Evolutionary conservation across 2,113 vertebrate genomes (phyloP), one percentile per base, ranked within the genome.

Genomic region (Pangasianodon gigas): DNA sequence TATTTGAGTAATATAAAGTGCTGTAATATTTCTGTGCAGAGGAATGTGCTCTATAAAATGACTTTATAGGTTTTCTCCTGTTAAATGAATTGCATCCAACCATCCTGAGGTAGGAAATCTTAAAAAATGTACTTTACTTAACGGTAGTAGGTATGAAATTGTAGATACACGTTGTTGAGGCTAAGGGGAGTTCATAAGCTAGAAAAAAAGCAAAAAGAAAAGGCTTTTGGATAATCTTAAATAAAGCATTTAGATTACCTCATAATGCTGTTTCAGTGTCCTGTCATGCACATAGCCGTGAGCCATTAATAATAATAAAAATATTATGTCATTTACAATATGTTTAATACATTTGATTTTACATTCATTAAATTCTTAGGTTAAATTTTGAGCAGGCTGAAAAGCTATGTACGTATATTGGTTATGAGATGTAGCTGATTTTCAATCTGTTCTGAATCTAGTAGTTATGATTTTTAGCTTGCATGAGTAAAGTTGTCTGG

Each of bases 1-100:
- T 32, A 89, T 67, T 79, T 86, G 46, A 80, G 74, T 32, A 44
- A 90, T 69, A 84, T 83, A 41, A 65, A 84, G 14, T 19, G 48
- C 44, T 51, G 41, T 77, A 60, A 83, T 69, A 88, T 69, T 88
- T 7, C 62, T 54, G 79, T 26, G 16, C n/a, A 83, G 29, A 48
- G 62, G 77, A 54, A 88, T 69, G 37, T 84, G 11, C 52, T 37
- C 52, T 87, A 6, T 46, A 44, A 29, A 56, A 26, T 44, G 32
- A 54, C 13, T 41, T 54, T 56, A 69, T 32, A 26, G 4, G 5
- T 71, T 37, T 62, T 65, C n/a, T 52, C 29, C 26, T 19, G 6
- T 71, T 48, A 80, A 81, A 65, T n/a, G 29, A 87, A 88, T 60
- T 51, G 29, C 24, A 87, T 13, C 54, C 56, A 32, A 58, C 32